Percentiles rank a stretch among this genome's conserved stretches.
Evolutionary conservation across 2,797 vertebrate species (phyloP).

Genomic region (Podarcis lilfordi): DNA sequence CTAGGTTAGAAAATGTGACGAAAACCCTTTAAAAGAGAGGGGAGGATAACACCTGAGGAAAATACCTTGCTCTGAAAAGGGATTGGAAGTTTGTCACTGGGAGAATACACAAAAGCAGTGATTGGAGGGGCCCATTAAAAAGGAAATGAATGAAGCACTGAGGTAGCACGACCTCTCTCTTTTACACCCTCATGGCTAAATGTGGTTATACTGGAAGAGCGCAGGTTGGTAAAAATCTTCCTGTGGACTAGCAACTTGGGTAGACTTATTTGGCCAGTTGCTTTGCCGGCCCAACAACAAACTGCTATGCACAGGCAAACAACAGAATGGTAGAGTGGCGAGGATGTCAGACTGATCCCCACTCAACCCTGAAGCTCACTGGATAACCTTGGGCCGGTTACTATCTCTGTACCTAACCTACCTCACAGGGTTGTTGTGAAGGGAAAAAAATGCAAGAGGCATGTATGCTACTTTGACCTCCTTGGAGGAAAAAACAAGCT

Average conservation of each 20-base stretch:
- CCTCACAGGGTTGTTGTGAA: background rate
- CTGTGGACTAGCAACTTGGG: background rate
- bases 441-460: too few species aligned
- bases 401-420: background rate
- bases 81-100: too few species aligned
- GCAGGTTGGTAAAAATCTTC: background rate
- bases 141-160: too few species aligned
- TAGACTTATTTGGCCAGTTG: background rate
- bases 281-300: background rate
- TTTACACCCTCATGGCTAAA: background rate
- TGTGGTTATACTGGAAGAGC: background rate
- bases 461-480: background rate
- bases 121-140: too few species aligned
- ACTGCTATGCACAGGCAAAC: background rate
- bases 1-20: too few species aligned
- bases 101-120: too few species aligned
- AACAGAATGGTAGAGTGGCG: background rate
- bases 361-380: background rate
- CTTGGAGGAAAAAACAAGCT: background rate
- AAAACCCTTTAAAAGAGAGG: too few species aligned
- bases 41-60: too few species aligned
- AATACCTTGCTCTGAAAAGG: too few species aligned
- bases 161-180: background rate
- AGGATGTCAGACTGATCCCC: background rate
- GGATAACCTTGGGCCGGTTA: background rate